These are phyloP conservation scores for Melieria crassipennis DNA, from an alignment of 2,888 invertebrate species.

Conservation along the genomic window DNA sequence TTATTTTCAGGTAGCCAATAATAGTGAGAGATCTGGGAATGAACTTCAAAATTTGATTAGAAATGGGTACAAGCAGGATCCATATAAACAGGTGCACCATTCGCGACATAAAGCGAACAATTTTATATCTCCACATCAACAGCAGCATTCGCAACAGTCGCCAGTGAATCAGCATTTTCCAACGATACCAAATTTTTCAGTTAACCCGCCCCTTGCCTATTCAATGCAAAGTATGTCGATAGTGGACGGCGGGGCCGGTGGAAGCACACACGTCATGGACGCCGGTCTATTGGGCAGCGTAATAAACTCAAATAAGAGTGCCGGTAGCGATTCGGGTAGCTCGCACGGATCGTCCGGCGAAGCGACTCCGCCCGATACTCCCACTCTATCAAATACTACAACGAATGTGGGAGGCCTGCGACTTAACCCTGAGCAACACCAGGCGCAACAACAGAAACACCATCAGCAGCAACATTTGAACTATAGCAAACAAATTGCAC, in stretches of 20 bases:
- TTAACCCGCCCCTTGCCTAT: constrained; percentile 42
- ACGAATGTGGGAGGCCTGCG: constrained; percentile 44
- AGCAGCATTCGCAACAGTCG: constrained; percentile 53
- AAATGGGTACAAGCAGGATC: constrained; percentile 56
- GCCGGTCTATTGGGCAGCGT: constrained; percentile 43
- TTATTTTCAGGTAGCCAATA: constrained; percentile 52
- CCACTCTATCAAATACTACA: constrained; percentile 51
- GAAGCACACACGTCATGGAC: constrained; percentile 46
- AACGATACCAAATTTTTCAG: constrained; percentile 32
- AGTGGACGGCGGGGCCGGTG: constrained; percentile 43
- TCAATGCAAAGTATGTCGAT: constrained; percentile 61
- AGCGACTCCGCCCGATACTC: constrained; percentile 64
- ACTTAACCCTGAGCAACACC: constrained; percentile 45
- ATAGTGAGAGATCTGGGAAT: constrained; percentile 57
- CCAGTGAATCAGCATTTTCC: constrained; percentile 58
- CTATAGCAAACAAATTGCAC: constrained; percentile 60
- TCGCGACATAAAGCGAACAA: constrained; percentile 56
- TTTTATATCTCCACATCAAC: constrained; percentile 55
- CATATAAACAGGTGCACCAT: constrained; percentile 44
- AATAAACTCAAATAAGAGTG: constrained; percentile 58
- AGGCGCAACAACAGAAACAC: constrained; percentile 45
- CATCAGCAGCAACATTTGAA: constrained; percentile 53
- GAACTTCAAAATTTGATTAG: constrained; percentile 62
- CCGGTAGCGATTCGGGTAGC: constrained; percentile 64
- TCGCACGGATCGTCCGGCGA: constrained; percentile 65